Evolutionary conservation across 23 tunicate genomes (phyloP).

Genomic region (Diplosoma virens): DNA sequence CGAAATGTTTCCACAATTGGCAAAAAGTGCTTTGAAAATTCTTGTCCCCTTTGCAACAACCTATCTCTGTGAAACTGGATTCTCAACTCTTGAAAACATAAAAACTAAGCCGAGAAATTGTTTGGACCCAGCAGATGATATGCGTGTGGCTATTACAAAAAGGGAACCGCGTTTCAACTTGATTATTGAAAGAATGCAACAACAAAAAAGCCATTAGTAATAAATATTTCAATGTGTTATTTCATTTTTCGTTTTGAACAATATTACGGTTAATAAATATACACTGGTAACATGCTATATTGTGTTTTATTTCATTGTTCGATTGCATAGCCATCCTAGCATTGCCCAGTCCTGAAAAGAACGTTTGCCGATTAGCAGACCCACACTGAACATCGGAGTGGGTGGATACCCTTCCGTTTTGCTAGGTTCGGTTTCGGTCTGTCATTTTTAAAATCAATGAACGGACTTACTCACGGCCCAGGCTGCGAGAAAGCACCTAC

Average conservation of each 20-base stretch:
- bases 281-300: too few relatives aligned
- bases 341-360: too few relatives aligned
- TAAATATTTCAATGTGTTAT: slow-evolving; percentile 12
- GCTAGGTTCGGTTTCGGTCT: too few relatives aligned
- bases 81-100: slow-evolving; percentile 8
- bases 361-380: too few relatives aligned
- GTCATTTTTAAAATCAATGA: too few relatives aligned
- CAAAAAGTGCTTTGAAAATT: slow-evolving; percentile 10
- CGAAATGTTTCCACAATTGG: slow-evolving; percentile 19
- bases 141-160: slow-evolving; percentile 3
- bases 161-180: slow-evolving; percentile 14
- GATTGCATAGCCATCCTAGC: too few relatives aligned
- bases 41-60: slow-evolving; percentile 8
- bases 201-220: slow-evolving; percentile 18
- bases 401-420: too few relatives aligned
- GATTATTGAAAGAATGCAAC: slow-evolving; percentile 16
- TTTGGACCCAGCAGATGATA: slow-evolving; percentile 10
- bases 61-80: slow-evolving; percentile 13
- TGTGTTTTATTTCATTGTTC: too few relatives aligned
- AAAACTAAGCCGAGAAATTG: slow-evolving; percentile 16
- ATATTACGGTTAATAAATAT: slow-evolving; percentile 9
- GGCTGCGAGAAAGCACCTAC: too few relatives aligned
- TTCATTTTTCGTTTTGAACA: not conserved
- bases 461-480: too few relatives aligned
- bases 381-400: too few relatives aligned